These are phyloP conservation scores for Eupithecia subumbrata DNA, from an alignment of 2,888 invertebrate species.

Conservation along the genomic window DNA sequence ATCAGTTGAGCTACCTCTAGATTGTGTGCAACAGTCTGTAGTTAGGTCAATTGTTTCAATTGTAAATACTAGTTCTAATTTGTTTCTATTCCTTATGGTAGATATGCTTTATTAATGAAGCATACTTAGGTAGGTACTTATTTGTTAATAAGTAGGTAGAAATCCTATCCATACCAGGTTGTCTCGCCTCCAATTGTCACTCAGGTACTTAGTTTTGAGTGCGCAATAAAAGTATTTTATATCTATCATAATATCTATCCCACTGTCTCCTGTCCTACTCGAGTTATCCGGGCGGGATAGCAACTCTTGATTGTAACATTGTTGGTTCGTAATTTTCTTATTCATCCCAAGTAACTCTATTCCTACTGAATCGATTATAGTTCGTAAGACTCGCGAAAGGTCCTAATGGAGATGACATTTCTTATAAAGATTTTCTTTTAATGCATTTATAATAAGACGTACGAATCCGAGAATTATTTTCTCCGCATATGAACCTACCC, in stretches of 20 bases:
- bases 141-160: not conserved
- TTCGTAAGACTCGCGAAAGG: not conserved
- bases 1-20: too few species aligned
- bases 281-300: conserved; percentile 38
- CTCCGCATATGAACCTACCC: not conserved
- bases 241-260: not conserved
- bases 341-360: conserved; percentile 28
- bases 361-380: conserved; percentile 14
- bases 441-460: not conserved
- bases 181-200: too few species aligned
- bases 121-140: too few species aligned
- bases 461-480: not conserved
- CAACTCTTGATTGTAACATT: conserved; percentile 34
- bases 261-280: conserved; percentile 34
- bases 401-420: not conserved
- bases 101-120: too few species aligned
- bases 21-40: too few species aligned
- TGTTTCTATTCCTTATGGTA: too few species aligned
- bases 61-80: too few species aligned
- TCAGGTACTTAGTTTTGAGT: too few species aligned
- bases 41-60: too few species aligned
- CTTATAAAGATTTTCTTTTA: not conserved
- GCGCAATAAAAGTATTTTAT: too few species aligned
- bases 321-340: conserved; percentile 40
- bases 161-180: too few species aligned